Evolutionary conservation across 2,888 invertebrate species (phyloP), one percentile per base, ranked within the genome.

Genomic region (Sclerodermus sp.): DNA sequence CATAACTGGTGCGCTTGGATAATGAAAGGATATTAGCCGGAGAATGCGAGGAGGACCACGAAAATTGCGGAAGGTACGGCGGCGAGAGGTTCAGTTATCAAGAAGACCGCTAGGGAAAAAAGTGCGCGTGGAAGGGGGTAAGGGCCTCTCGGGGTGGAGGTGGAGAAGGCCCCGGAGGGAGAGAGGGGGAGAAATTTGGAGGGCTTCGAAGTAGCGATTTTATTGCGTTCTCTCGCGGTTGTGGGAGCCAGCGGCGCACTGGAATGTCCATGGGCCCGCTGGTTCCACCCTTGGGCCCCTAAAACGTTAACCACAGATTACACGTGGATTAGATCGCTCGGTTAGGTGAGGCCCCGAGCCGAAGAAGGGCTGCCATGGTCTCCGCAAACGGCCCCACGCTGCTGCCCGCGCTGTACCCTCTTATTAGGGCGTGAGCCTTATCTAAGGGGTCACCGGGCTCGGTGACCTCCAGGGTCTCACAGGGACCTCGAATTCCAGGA

Each of bases 361-460:
- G 34, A 31, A 10, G 31, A 45, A 48, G 49, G 49, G 47, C 32
- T 31, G 50, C 30, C 46, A 51, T 45, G 47, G 47, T 42, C 45
- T 39, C 17, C 42, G 36, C n/a, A 36, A 36, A 36, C 23, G 4
- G 23, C 23, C 23, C 23, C 23, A 40, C 47, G 31, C 40, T 38
- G 48, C 34, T 34, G 23, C 34, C 34, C 34, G 6, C 2, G 4
- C 13, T 65, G 67, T 76, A 77, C 73, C 77, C 77, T 72, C 75
- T 77, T 71, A 77, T 77, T 77, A 77, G 77, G 77, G 77, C 77
- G 77, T 76, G 76, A 72, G 73, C 64, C 73, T 77, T 76, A 76
- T 77, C 76, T 74, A 70, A 68, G 67, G 75, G 76, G 76, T 75
- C 75, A 76, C 71, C 66, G 73, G 70, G 64, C 67, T 62, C 51